Conservation (phyloP, 1,140 invertebrate genomes). For the Zaprionus africanus region DNA sequence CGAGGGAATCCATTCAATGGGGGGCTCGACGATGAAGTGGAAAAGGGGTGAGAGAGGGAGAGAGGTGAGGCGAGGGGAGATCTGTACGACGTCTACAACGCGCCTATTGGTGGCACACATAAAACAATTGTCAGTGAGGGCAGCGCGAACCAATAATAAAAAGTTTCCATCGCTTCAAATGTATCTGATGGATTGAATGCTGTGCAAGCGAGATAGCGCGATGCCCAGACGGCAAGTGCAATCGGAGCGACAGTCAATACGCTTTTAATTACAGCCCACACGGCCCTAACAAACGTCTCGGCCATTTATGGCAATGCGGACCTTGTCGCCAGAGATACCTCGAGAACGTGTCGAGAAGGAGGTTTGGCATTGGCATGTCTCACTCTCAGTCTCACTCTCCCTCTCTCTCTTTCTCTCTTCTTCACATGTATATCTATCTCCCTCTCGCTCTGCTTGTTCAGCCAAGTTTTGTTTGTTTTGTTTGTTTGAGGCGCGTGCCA, state of each 20-base stretch:
- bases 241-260: conserved; percentile 64
- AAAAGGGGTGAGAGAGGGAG: background rate
- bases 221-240: conserved; percentile 56
- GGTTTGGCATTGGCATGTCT: conserved; percentile 65
- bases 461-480: conserved; percentile 39
- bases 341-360: conserved; percentile 8
- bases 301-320: conserved; percentile 74
- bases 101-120: conserved; percentile 53
- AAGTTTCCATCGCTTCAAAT: conserved; percentile 46
- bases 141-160: conserved; percentile 69
- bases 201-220: conserved; percentile 58
- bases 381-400: background rate
- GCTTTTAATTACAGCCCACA: conserved; percentile 79
- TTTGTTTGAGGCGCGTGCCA: conserved; percentile 73
- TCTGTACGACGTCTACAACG: conserved; percentile 33
- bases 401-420: background rate
- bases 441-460: conserved; percentile 42
- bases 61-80: too few species aligned
- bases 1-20: background rate
- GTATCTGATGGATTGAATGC: conserved; percentile 38
- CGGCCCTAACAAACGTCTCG: conserved; percentile 73
- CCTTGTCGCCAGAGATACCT: conserved; percentile 55
- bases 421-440: background rate
- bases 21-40: too few species aligned
- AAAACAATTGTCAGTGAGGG: conserved; percentile 45